A percentile compares a stretch with the other conserved stretches of the same genome.
phyloP scores from a whole-genome alignment of 1,140 invertebrate species.

The Stegodyphus mimosarum region DNA sequence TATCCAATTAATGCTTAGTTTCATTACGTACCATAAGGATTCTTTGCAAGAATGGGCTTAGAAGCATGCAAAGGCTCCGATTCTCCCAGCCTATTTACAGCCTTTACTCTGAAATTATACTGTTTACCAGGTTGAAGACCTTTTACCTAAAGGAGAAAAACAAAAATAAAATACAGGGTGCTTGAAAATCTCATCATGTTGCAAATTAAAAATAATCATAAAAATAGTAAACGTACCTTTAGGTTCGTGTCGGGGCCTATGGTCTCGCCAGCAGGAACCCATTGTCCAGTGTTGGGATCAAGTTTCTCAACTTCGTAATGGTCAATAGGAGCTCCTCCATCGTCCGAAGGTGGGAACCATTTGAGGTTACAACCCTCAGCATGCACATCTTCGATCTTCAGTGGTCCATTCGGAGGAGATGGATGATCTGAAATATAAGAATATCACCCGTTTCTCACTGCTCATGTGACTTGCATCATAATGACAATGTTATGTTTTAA shows the following conservation, averaged over 20 bases:
- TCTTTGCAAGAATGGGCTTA: constrained; percentile 92
- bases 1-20: too few species aligned
- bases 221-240: constrained; percentile 59
- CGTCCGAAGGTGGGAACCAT: constrained; percentile 87
- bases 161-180: background rate
- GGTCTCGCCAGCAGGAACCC: constrained; percentile 80
- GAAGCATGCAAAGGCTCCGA: constrained; percentile 92
- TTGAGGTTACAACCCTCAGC: constrained; percentile 85
- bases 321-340: constrained; percentile 91
- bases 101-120: constrained; percentile 95
- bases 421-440: constrained; percentile 81
- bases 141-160: constrained; percentile 74
- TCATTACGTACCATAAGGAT: constrained; percentile 86
- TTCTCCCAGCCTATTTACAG: constrained; percentile 94
- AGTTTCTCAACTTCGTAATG: constrained; percentile 93
- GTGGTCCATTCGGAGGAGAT: constrained; percentile 86
- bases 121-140: constrained; percentile 88
- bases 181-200: too few species aligned
- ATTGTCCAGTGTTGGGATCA: constrained; percentile 79
- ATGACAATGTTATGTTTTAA: too few species aligned
- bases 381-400: constrained; percentile 79
- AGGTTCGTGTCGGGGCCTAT: constrained; percentile 74
- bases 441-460: constrained; percentile 67
- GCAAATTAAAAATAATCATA: too few species aligned
- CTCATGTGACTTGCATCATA: too few species aligned